Base-by-base conservation (phyloP, 2,888 invertebrate genomes). In the Cataglyphis altisquamis region DNA sequence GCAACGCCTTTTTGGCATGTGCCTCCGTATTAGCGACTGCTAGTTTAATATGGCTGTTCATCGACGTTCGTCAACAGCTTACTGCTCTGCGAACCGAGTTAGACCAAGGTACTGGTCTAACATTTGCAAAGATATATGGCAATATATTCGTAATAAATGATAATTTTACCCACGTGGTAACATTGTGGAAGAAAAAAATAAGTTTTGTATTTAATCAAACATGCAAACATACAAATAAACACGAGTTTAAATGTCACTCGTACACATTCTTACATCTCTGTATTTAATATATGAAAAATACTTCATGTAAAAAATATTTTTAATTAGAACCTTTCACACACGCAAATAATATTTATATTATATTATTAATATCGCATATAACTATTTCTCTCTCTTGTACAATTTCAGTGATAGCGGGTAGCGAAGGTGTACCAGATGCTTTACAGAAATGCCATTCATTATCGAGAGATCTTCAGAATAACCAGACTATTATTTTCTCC, bases 381-480 rank as follows among this genome's bases (percentile, higher is more conserved):
- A 29, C 29, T 39, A 8, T 39, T 8, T 39, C 10, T 39, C n/a
- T 78, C n/a, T 62, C n/a, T 86, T 91, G 90, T 89, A 94, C 96
- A 96, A 52, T 97, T 92, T 95, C 96, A 94, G 95, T 95, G 84
- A 94, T 95, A 84, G 97, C 97, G 84, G 97, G 96, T 92, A 97
- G 96, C 94, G 96, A 96, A 93, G 96, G 96, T 84, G 96, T 97
- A 88, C 97, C 97, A 73, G 97, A 97, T 93, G 96, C 96, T 1
- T 94, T 97, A 73, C 97, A 97, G 94, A 95, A 96, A 92, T 97
- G 97, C 94, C 97, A 97, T 93, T 96, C 97, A 15, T 95, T 97
- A 9, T 96, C 97, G 12, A 96, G 96, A 92, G 96, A 96, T 89
- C 95, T 97, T 63, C 96, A 96, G 85, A 96, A 96, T 86, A 97